phyloP scores from a whole-genome alignment of 2,797 vertebrate genomes.

The Odontamblyopus rebecca region DNA sequence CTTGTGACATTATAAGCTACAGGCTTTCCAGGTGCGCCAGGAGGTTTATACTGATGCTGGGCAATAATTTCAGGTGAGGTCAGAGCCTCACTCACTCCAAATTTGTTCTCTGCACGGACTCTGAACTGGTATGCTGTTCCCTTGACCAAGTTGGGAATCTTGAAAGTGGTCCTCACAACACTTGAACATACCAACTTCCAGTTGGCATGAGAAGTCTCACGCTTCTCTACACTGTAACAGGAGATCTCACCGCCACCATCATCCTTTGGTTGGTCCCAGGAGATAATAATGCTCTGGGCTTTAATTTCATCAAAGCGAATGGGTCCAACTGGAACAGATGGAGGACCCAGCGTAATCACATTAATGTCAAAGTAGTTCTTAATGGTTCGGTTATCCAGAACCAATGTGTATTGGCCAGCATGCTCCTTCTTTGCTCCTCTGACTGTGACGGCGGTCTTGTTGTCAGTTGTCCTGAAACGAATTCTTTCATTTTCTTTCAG shows the following conservation, averaged over 20 bases:
- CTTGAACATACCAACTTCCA: conserved; percentile 98
- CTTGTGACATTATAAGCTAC: conserved; percentile 91
- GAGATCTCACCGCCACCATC: conserved; percentile 94
- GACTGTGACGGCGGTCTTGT: conserved; percentile 88
- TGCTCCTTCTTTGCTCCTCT: conserved; percentile 92
- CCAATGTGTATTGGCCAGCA: conserved; percentile 92
- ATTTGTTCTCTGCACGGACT: conserved; percentile 95
- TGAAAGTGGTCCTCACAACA: conserved; percentile 90
- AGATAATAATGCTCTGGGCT: conserved; percentile 91
- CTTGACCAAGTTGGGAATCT: conserved; percentile 92
- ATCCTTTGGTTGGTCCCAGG: conserved; percentile 93
- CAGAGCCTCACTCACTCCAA: conserved; percentile 88
- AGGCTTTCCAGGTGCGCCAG: conserved; percentile 91
- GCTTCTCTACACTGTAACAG: conserved; percentile 94
- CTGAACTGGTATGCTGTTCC: conserved; percentile 93
- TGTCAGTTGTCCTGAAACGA: conserved; percentile 93
- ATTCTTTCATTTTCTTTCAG: conserved; percentile 93
- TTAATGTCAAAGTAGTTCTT: conserved; percentile 89
- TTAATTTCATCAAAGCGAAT: conserved; percentile 93
- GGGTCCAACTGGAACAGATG: conserved; percentile 89
- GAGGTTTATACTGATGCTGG: conserved; percentile 94
- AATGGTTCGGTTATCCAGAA: conserved; percentile 88
- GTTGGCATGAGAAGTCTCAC: conserved; percentile 91
- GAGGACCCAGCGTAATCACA: conserved; percentile 88
- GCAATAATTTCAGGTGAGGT: conserved; percentile 84